Percentiles rank a stretch among this genome's conserved stretches.
phyloP scores from a whole-genome alignment of 2,113 vertebrate species.

The Takifugu bimaculatus region DNA sequence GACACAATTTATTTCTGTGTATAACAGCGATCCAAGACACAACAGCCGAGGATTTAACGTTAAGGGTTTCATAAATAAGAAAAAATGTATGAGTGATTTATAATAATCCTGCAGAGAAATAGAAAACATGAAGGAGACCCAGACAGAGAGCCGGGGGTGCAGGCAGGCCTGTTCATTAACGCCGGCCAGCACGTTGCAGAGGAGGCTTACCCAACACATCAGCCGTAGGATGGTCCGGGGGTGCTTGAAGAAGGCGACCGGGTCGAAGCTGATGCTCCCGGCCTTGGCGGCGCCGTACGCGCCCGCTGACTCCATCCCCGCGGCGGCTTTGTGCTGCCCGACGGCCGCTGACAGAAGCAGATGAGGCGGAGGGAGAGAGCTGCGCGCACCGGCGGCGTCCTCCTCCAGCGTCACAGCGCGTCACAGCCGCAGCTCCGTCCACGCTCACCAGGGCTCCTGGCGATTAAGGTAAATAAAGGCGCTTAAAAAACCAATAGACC shows the following conservation, averaged over 20 bases:
- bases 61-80: background rate
- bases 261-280: conserved; percentile 61
- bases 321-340: conserved; percentile 30
- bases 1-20: background rate
- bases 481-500: too few species aligned
- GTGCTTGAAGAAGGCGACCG: conserved; percentile 69
- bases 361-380: conserved; percentile 33
- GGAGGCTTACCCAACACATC: conserved; percentile 62
- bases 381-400: conserved; percentile 39
- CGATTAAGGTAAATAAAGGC: background rate
- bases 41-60: background rate
- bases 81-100: background rate
- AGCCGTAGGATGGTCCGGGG: conserved; percentile 68
- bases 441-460: too few species aligned
- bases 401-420: conserved; percentile 50
- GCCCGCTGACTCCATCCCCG: conserved; percentile 61
- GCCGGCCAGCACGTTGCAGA: conserved; percentile 13
- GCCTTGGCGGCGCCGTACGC: conserved; percentile 62
- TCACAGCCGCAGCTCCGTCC: conserved; percentile 20
- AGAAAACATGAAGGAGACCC: conserved; percentile 6
- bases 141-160: conserved; percentile 11
- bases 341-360: conserved; percentile 29
- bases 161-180: conserved; percentile 38
- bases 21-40: background rate
- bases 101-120: background rate